phyloP scores from a whole-genome alignment of 2,888 invertebrate species.

The Morpho achilles region DNA sequence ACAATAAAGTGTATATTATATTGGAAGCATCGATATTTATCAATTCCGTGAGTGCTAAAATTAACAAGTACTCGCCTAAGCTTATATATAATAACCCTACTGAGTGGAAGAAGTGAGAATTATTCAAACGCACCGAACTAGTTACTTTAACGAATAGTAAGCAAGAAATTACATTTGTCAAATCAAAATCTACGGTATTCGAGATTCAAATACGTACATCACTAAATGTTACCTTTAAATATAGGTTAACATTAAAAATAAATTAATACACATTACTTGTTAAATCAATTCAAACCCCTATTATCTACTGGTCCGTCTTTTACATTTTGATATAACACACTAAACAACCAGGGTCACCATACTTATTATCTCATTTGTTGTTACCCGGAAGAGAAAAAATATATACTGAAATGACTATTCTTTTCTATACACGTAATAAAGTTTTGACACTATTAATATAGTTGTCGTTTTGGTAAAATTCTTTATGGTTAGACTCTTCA shows the following conservation, averaged over 20 bases:
- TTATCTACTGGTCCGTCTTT: slow-evolving; percentile 71
- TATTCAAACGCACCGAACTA: slow-evolving; percentile 30
- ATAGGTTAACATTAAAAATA: slow-evolving; percentile 11
- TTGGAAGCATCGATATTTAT: slow-evolving; percentile 71
- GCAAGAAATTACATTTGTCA: no score
- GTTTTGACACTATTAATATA: no score
- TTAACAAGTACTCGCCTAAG: slow-evolving; percentile 53
- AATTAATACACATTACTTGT: slow-evolving; percentile 6
- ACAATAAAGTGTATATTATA: slow-evolving; percentile 28
- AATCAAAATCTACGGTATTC: no score
- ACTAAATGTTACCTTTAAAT: no score
- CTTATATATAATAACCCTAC: slow-evolving; percentile 49
- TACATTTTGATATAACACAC: slow-evolving; percentile 71
- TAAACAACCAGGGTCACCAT: slow-evolving; percentile 49
- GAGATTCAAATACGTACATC: no score
- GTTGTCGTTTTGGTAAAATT: no score
- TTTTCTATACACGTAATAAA: no score
- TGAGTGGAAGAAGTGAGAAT: slow-evolving; percentile 45
- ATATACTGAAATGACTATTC: no score
- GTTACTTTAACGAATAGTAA: no score
- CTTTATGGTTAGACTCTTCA: no score
- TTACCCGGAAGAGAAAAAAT: no score
- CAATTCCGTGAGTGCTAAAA: slow-evolving; percentile 75
- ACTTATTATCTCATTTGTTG: not conserved
- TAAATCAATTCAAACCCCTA: slow-evolving; percentile 46